Base-by-base conservation (phyloP, 2,113 vertebrate species). In the Hylia prasina region DNA sequence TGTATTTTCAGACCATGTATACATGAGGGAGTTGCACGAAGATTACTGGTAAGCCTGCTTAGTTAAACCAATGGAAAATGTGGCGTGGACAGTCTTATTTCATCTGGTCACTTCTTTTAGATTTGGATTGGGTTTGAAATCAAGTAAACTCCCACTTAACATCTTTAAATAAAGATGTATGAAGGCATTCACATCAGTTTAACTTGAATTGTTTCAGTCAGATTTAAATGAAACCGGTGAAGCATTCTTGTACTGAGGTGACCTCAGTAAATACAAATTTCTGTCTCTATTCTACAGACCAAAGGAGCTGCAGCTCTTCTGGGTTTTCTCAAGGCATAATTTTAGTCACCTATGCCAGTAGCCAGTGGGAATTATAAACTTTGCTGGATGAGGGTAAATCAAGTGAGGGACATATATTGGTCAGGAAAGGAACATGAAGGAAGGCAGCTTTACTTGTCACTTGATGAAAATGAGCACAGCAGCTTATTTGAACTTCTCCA, bases 171-270 rank as follows among this genome's bases (percentile, higher is more conserved):
- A 93, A 95, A 91, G 90, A 91, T 81, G 84, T 82, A 68, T 88
- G 79, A 87, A 93, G 75, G 58, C 70, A 80, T 95, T 95, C 28
- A 1, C 68, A 40, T 95, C 84, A 73, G 71, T 94, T 94, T 91
- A 96, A 63, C 75, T 91, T 87, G 71, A 93, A 94, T 93, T 85
- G 87, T 95, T 96, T 90, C 78, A 81, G 94, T 87, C 82, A 88
- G 78, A 56, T 88, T 90, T 90, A 88, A 96, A 93, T 83, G 47
- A 93, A 93, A 93, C 16, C 0, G 0, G 73, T 95, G 78, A 58
- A 94, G 76, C 39, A 77, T 94, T 73, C 87, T 83, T 61, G 78
- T 87, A 58, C 69, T 60, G 79, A 81, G 51, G 33, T 57, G 48
- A 90, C 90, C 69, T 89, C 31, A 53, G 72, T 93, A 94, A 96